Base-by-base conservation (phyloP, 2,113 vertebrate species). In the Percopsis transmontana region DNA sequence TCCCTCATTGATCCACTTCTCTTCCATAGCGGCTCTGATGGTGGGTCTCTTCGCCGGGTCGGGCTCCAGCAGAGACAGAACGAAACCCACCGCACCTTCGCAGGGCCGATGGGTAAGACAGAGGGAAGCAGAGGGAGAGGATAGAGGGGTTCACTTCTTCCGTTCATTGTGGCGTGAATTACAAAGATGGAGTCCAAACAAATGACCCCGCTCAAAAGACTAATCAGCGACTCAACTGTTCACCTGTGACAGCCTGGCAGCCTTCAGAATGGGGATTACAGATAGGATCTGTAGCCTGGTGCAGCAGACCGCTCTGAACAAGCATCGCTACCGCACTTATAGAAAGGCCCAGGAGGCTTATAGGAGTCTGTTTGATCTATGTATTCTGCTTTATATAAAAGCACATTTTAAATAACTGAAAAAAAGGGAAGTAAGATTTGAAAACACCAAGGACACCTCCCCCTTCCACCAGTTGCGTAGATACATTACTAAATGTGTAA, bases 11-110 rank as follows among this genome's bases (percentile, higher is more conserved):
- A 95, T 53, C 93, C 91, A 91, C 74, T 87, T 90, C 63, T 94
- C 88, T 86, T 93, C 90, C 89, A 93, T 92, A 13, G 90, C 92
- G 70, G 91, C 87, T 87, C 90, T 92, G 64, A 87, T 62, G 59
- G 86, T 90, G 45, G 92, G 91, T 7, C 92, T 88, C 78, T 95
- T 94, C 9, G 42, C 65, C 3, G 92, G 92, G 73, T 95, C 91
- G 0, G 92, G 91, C 79, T 96, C 91, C 64, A 95, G 88, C 20
- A 94, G 91, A 52, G 91, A 92, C 77, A 94, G 78, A 66, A 93
- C 89, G 51, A 96, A 94, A 4, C 88, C 86, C 42, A 90, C 84
- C 2, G 91, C 91, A 67, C 85, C 92, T 95, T 65, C 3, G 19
- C 18, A 68, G 4, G 9, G 38, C 41, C 54, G 39, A 55, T 51